These are phyloP conservation scores for Drosophila novamexicana DNA, from an alignment of 1,140 invertebrate genomes.

Conservation along the genomic window DNA sequence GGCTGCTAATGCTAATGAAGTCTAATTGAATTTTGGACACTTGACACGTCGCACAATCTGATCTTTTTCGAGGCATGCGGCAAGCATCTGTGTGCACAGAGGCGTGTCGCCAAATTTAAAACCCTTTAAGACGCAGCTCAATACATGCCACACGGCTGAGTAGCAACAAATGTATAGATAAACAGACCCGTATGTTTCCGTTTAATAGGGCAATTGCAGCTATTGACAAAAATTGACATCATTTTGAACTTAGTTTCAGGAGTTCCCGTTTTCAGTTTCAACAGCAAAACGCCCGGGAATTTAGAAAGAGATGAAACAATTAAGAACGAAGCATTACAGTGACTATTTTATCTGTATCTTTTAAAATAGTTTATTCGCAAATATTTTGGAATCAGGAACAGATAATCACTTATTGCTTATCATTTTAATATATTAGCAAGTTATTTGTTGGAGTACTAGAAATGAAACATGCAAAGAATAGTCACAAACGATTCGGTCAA, in stretches of 20 bases:
- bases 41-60: constrained; percentile 81
- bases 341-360: no score
- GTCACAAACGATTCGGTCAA: no score
- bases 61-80: constrained; percentile 56
- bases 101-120: constrained; percentile 44
- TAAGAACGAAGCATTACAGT: no score
- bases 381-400: no score
- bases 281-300: neutral
- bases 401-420: no score
- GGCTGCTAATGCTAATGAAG: constrained; percentile 82
- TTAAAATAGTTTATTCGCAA: no score
- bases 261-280: neutral
- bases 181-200: neutral
- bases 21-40: constrained; percentile 82
- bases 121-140: constrained; percentile 12
- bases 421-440: no score
- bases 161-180: neutral
- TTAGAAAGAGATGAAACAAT: no score
- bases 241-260: neutral
- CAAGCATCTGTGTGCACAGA: constrained; percentile 24
- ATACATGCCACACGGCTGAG: constrained; percentile 1
- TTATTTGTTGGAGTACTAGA: no score
- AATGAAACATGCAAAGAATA: no score
- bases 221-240: neutral
- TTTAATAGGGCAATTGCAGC: constrained; percentile 2